Evolutionary conservation across 1,140 invertebrate genomes (phyloP), one percentile per base, ranked within the genome.

Genomic region (Pseudomyrmex sp.): DNA sequence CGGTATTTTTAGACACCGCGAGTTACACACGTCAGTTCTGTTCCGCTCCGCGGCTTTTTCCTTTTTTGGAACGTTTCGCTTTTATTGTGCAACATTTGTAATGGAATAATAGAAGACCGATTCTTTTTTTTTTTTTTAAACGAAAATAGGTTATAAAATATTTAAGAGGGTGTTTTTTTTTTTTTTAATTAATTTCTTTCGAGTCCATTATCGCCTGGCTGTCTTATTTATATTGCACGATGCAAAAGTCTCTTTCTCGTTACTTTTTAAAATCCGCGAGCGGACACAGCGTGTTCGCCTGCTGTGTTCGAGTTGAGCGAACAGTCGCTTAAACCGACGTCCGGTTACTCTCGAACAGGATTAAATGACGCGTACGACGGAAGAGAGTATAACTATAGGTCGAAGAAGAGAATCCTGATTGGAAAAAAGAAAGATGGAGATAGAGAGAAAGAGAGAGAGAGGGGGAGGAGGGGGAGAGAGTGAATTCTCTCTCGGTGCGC

Each of bases 1-100:
- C 46, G 66, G n/a, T 80, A 80, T 80, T 72, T 69, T 80, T 72
- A 80, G 66, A 58, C 15, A 13, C 8, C 35, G 35, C 35, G 35
- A 35, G 20, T 1, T 50, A 15, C n/a, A 54, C 35, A 66, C 52
- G 52, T 13, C 20, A n/a, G 15, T 26, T 26, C 20, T 50, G 13
- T 58, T 13, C 4, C 35, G 35, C 35, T 12, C 8, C 23, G 46
- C n/a, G n/a, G 46, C 46, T 15, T 10, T n/a, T 70, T 44, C 15
- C 15, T 70, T 50, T 79, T 44, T n/a, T 72, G 18, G 46, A 7
- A 5, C 35, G 35, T 35, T 35, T 35, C 5, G 35, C 35, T 50
- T 35, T 50, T 59, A 48, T 20, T 46, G 8, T 15, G 13, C 4
- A 12, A 52, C 20, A 23, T 9, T 3, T 35, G 5, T 35, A 35